A percentile compares a stretch with the other conserved stretches of the same genome.
Conservation (phyloP, 2,888 invertebrate species). For the Octodonta nipae region DNA sequence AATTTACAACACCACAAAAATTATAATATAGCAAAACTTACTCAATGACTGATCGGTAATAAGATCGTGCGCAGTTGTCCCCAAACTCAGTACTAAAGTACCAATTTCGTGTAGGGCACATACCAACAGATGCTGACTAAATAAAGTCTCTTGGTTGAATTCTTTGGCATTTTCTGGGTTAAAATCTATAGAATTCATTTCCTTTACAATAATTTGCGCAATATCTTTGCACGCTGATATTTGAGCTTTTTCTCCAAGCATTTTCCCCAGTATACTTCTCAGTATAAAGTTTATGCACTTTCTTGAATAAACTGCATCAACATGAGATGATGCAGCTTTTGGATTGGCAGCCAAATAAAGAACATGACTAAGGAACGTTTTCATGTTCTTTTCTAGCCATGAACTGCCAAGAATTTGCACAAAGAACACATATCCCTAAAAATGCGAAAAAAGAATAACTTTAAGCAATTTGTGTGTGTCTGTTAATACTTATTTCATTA, state of each 20-base stretch:
- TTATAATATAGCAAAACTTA: no score
- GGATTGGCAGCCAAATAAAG: constrained; percentile 89
- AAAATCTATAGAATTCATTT: constrained; percentile 89
- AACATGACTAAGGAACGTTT: constrained; percentile 74
- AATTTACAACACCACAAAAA: no score
- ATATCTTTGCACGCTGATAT: constrained; percentile 90
- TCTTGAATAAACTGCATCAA: constrained; percentile 93
- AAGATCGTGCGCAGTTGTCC: constrained; percentile 87
- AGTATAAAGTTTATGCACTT: constrained; percentile 94
- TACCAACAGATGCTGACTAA: constrained; percentile 80
- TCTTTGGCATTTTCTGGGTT: constrained; percentile 87
- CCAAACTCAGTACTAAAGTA: constrained; percentile 74
- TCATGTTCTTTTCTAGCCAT: constrained; percentile 89
- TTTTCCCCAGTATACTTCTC: constrained; percentile 78
- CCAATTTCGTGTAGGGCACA: constrained; percentile 92
- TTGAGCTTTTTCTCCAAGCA: constrained; percentile 95
- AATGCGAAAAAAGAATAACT: constrained; percentile 9
- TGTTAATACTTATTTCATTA: not conserved
- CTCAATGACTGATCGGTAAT: constrained; percentile 77
- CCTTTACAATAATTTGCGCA: constrained; percentile 77
- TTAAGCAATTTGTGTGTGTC: not conserved
- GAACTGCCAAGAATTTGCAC: constrained; percentile 84
- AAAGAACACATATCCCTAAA: constrained; percentile 87
- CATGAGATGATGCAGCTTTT: constrained; percentile 88
- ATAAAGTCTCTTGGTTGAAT: constrained; percentile 77